These are phyloP conservation scores for Oxyteleia sp. DNA, from an alignment of 2,888 invertebrate genomes.

Conservation along the genomic window DNA sequence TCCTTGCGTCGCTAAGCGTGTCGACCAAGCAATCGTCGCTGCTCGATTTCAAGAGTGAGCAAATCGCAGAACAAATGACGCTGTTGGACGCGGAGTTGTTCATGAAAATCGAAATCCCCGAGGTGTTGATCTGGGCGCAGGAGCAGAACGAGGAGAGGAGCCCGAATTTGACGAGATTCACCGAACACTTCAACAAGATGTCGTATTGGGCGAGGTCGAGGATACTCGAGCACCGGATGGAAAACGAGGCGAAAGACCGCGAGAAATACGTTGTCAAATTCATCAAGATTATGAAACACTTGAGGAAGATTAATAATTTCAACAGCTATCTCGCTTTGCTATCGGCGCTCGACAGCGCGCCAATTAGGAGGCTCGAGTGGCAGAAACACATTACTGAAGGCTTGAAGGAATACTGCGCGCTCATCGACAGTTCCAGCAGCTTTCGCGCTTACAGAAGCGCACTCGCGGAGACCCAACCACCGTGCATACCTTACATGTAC, in stretches of 20 bases:
- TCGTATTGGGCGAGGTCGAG: slow-evolving; percentile 99
- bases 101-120: slow-evolving; percentile 98
- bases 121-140: slow-evolving; percentile 98
- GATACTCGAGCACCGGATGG: slow-evolving; percentile 93
- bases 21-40: slow-evolving; percentile 90
- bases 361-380: slow-evolving; percentile 97
- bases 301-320: slow-evolving; percentile 99
- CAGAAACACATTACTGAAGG: slow-evolving; percentile 96
- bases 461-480: slow-evolving; percentile 97
- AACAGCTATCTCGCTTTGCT: slow-evolving; percentile 99
- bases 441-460: slow-evolving; percentile 99
- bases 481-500: slow-evolving; percentile 99
- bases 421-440: slow-evolving; percentile 99
- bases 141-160: slow-evolving; percentile 99
- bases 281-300: slow-evolving; percentile 99
- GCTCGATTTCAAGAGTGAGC: slow-evolving; percentile 97
- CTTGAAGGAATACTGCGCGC: slow-evolving; percentile 96
- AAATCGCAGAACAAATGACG: slow-evolving; percentile 99
- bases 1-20: slow-evolving; percentile 88
- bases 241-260: slow-evolving; percentile 96
- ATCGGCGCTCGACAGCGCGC: slow-evolving; percentile 98
- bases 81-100: slow-evolving; percentile 97
- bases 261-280: slow-evolving; percentile 98
- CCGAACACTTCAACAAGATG: slow-evolving; percentile 99
- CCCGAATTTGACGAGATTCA: slow-evolving; percentile 98